Evolutionary conservation across 2,888 invertebrate species (phyloP).

Genomic region (Dryococelus australis): DNA sequence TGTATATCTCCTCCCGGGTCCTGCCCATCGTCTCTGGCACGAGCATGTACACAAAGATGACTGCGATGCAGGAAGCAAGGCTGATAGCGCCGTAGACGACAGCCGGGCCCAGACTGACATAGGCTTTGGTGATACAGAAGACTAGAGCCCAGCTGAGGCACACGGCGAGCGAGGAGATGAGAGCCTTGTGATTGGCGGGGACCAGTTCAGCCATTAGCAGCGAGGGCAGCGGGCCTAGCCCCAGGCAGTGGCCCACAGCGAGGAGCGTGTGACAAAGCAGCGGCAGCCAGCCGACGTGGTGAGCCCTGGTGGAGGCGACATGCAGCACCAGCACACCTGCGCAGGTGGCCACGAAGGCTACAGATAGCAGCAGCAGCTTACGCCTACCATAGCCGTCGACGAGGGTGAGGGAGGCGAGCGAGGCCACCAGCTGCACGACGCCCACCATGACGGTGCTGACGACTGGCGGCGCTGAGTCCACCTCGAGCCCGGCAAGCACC

Average conservation of each 20-base stretch:
- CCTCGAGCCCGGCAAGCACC: slow-evolving; percentile 73
- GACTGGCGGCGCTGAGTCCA: slow-evolving; percentile 57
- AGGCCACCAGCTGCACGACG: slow-evolving; percentile 76
- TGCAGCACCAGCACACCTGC: slow-evolving; percentile 74
- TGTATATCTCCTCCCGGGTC: slow-evolving; percentile 31
- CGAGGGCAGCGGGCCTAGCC: slow-evolving; percentile 85
- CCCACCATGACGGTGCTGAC: slow-evolving; percentile 82
- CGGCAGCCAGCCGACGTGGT: slow-evolving; percentile 69
- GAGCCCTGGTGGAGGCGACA: slow-evolving; percentile 62
- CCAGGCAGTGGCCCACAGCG: slow-evolving; percentile 73
- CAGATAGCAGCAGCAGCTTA: slow-evolving; percentile 78
- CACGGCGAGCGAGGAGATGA: slow-evolving; percentile 78
- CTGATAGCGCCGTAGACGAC: slow-evolving; percentile 37
- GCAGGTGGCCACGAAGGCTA: slow-evolving; percentile 75
- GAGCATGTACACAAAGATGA: slow-evolving; percentile 34
- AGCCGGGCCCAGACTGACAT: slow-evolving; percentile 37
- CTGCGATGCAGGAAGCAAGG: slow-evolving; percentile 31
- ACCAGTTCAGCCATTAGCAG: slow-evolving; percentile 79
- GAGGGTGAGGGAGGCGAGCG: slow-evolving; percentile 72
- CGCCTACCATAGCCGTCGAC: slow-evolving; percentile 84
- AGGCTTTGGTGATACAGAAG: slow-evolving; percentile 69
- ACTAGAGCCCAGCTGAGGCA: slow-evolving; percentile 79
- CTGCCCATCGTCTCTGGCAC: slow-evolving; percentile 42
- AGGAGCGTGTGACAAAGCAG: slow-evolving; percentile 69
- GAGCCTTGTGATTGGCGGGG: slow-evolving; percentile 72